Percentiles rank a stretch among this genome's conserved stretches.
Conservation (phyloP, 2,888 invertebrate genomes). For the Seira sanloemensis region DNA sequence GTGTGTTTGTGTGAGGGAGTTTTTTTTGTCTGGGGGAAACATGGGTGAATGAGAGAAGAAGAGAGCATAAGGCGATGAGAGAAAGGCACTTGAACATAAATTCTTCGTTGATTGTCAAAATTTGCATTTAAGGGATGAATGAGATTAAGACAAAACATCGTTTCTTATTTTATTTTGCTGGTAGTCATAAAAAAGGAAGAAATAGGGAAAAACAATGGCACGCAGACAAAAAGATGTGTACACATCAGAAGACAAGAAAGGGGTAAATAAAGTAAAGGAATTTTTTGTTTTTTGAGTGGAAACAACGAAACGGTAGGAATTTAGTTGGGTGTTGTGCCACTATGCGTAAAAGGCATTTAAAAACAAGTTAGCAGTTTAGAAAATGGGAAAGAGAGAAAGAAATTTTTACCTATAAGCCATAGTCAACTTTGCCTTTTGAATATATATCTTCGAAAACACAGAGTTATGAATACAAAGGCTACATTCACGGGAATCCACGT, state of each 20-base stretch:
- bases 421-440: not conserved
- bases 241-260: too few relatives aligned
- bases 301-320: conserved; percentile 42
- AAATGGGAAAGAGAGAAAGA: not conserved
- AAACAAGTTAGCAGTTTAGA: conserved; percentile 42
- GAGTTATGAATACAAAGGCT: not conserved
- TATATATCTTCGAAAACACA: too few relatives aligned
- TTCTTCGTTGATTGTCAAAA: conserved; percentile 57
- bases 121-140: conserved; percentile 62
- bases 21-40: too few relatives aligned
- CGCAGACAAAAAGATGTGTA: not conserved
- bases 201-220: too few relatives aligned
- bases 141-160: conserved; percentile 59
- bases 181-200: conserved; percentile 28
- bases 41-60: not conserved
- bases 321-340: conserved; percentile 46
- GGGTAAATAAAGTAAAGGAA: conserved; percentile 2
- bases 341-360: conserved; percentile 55
- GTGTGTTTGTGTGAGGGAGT: not conserved
- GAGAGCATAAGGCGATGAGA: conserved; percentile 46
- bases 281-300: not conserved
- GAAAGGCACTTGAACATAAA: conserved; percentile 61
- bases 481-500: too few relatives aligned
- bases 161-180: conserved; percentile 42
- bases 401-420: too few relatives aligned